Evolutionary conservation across 2,113 vertebrate species (phyloP).

Genomic region (Cyprinodon variegatus): DNA sequence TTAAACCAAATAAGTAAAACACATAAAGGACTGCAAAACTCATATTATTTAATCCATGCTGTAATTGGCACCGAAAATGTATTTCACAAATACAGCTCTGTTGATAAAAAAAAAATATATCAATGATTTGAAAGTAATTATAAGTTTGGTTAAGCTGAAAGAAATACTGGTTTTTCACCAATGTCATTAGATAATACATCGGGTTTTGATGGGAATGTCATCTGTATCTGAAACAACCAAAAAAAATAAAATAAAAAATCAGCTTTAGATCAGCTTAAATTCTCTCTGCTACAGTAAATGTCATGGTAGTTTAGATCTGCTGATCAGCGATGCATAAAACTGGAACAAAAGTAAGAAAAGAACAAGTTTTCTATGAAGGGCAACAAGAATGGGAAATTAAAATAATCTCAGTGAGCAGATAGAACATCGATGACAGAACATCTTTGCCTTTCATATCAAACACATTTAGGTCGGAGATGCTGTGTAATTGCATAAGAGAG

Average conservation of each 20-base stretch:
- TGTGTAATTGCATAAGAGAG: conserved; percentile 13
- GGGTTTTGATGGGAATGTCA: neutral
- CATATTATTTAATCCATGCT: neutral
- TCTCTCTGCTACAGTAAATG: neutral
- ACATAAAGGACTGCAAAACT: neutral
- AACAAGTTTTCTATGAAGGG: neutral
- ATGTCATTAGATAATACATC: neutral
- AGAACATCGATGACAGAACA: neutral
- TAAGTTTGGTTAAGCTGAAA: too few relatives aligned
- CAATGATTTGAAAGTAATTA: too few relatives aligned
- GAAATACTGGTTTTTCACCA: too few relatives aligned
- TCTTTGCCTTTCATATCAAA: neutral
- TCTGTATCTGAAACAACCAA: neutral
- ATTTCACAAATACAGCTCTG: neutral
- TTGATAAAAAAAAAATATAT: too few relatives aligned
- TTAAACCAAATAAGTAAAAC: neutral
- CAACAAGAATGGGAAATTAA: neutral
- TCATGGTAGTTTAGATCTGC: neutral
- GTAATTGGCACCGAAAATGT: neutral
- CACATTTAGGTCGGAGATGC: conserved; percentile 1
- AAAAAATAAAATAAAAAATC: too few relatives aligned
- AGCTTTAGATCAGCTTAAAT: neutral
- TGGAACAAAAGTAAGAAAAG: neutral
- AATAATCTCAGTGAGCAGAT: neutral
- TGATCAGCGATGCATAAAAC: neutral